Conservation (phyloP, 1,140 invertebrate species). For the Caerostris darwini region DNA sequence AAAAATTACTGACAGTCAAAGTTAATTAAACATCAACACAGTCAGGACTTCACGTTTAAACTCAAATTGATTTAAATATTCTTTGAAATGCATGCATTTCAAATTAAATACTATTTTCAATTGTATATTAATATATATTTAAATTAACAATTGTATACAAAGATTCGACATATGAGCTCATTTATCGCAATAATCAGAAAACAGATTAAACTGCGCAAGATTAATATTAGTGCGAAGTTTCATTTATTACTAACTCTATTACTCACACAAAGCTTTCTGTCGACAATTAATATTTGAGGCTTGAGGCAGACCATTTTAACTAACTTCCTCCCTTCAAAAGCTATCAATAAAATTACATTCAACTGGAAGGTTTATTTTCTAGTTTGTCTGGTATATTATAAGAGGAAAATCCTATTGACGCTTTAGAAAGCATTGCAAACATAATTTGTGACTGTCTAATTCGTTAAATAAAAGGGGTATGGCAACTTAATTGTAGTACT, state of each 20-base stretch:
- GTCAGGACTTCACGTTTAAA: no score
- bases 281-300: background rate
- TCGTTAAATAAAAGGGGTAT: background rate
- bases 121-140: no score
- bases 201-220: background rate
- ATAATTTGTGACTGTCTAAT: background rate
- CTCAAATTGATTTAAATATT: no score
- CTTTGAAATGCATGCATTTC: no score
- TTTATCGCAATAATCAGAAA: background rate
- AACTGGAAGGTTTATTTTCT: background rate
- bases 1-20: no score
- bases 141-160: no score
- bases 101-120: no score
- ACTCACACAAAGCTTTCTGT: background rate
- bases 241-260: background rate
- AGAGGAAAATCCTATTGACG: background rate
- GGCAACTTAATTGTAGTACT: background rate
- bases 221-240: background rate
- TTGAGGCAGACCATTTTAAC: background rate
- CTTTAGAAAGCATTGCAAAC: background rate
- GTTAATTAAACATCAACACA: no score
- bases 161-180: background rate
- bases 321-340: background rate
- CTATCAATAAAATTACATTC: background rate
- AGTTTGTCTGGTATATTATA: background rate